Evolutionary conservation across 2,888 invertebrate species (phyloP), one percentile per base, ranked within the genome.

Genomic region (Caenorhabditis wallacei): DNA sequence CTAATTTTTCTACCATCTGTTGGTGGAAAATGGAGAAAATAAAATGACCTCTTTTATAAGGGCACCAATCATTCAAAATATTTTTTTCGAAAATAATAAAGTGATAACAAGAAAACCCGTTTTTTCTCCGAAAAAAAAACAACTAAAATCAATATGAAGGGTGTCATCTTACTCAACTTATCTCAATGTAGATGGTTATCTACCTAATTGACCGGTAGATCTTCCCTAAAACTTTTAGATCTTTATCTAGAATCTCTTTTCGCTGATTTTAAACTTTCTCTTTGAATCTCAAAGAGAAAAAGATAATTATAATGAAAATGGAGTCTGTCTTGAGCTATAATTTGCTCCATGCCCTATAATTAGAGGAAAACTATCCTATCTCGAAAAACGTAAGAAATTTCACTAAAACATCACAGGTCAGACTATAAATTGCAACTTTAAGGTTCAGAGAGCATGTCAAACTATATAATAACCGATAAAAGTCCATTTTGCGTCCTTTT

Each of bases 391-490:
- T n/a, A n/a, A n/a, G n/a, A n/a, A n/a, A n/a, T n/a, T n/a, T n/a
- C n/a, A 35, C 35, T 7, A 35, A 35, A 43, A 43, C 43, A 13
- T 53, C 53, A 53, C 2, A 53, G 20, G 18, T 53, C 20, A 8
- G 3, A 20, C 53, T 53, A 24, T 20, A 20, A 53, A 20, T 53
- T 13, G 3, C 2, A 20, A 7, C 18, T 51, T 51, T 7, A 51
- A 51, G 1, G 13, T 46, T 26, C 18, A 24, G 11, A 51, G 26
- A 59, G 40, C 22, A 10, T 1, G 5, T 7, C 8, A 11, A 59
- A 37, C 20, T 51, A 16, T 2, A 26, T 18, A 43, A 40, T 30
- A 63, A 53, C n/a, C 40, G 61, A 30, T 48, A 40, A 57, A 64
- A 57, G 46, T 35, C 37, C 46, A 57, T 8, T 61, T 48, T 7